phyloP scores from a whole-genome alignment of 30 jellyfish, hydroid and myxozoan species.

The Hydractinia echinata region DNA sequence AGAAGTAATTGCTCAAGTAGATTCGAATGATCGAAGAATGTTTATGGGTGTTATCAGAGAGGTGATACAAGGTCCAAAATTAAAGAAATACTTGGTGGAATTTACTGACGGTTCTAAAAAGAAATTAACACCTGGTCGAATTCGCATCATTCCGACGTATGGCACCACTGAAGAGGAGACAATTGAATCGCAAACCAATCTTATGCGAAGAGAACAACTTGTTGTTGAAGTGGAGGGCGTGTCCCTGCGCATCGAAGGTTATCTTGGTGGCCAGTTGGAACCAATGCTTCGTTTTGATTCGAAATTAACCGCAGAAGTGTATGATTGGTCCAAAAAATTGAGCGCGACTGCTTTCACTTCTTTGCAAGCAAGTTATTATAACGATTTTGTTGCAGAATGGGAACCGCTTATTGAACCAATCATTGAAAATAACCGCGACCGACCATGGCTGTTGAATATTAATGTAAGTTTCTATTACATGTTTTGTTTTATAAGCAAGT shows the following conservation, averaged over 20 bases:
- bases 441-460: constrained; percentile 70
- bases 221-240: constrained; percentile 50
- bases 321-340: constrained; percentile 73
- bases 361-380: constrained; percentile 75
- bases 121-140: constrained; percentile 26
- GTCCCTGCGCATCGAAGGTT: constrained; percentile 71
- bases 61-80: constrained; percentile 1
- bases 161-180: constrained; percentile 21
- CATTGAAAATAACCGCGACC: constrained; percentile 33
- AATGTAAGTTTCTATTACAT: constrained; percentile 39
- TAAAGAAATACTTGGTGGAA: constrained; percentile 13
- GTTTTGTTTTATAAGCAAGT: no score
- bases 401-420: constrained; percentile 90
- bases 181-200: constrained; percentile 3
- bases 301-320: constrained; percentile 59
- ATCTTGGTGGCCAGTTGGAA: constrained; percentile 81
- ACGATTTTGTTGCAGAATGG: constrained; percentile 95
- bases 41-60: constrained; percentile 23
- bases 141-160: constrained; percentile 27
- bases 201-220: constrained; percentile 21
- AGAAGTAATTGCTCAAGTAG: constrained; percentile 40
- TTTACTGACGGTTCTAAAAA: constrained; percentile 37
- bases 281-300: constrained; percentile 82
- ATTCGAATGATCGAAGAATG: constrained; percentile 32
- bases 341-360: constrained; percentile 49